These are phyloP conservation scores for Agrilus biguttatus DNA, from an alignment of 2,888 invertebrate species.

Conservation along the genomic window DNA sequence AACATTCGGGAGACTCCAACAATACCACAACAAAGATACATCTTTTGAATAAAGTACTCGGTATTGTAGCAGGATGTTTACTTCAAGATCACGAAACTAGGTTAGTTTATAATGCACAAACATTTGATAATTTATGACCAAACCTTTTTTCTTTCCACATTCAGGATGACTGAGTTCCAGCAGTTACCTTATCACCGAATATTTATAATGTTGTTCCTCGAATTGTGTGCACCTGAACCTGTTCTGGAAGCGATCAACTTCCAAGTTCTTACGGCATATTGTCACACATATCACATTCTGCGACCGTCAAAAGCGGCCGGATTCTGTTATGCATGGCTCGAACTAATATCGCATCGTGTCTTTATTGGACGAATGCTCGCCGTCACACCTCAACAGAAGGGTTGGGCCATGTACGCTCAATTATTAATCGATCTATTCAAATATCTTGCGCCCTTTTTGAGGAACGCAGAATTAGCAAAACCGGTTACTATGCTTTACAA, in stretches of 20 bases:
- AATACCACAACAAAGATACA: conserved; percentile 95
- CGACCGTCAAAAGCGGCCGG: conserved; percentile 88
- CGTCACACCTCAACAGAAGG: conserved; percentile 82
- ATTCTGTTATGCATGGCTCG: conserved; percentile 97
- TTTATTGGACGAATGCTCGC: conserved; percentile 91
- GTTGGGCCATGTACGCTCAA: conserved; percentile 96
- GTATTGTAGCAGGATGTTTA: conserved; percentile 90
- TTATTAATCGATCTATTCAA: conserved; percentile 91
- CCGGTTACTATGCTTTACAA: conserved; percentile 91
- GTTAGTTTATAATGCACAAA: conserved; percentile 30
- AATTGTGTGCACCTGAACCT: conserved; percentile 86
- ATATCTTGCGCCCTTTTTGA: conserved; percentile 89
- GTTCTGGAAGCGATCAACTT: conserved; percentile 89
- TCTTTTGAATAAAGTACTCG: conserved; percentile 85
- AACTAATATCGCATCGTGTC: conserved; percentile 90
- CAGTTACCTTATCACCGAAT: conserved; percentile 96
- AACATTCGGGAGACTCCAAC: conserved; percentile 78
- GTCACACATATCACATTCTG: conserved; percentile 87
- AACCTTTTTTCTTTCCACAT: no score
- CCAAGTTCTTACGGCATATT: conserved; percentile 89
- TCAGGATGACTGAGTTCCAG: conserved; percentile 56
- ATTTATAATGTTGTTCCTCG: conserved; percentile 90
- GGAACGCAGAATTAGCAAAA: conserved; percentile 91
- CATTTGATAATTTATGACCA: no score
- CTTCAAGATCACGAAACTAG: conserved; percentile 92